Conservation (phyloP, 37 sponge, comb jelly and placozoan genomes). For the Tethya wilhelma region DNA sequence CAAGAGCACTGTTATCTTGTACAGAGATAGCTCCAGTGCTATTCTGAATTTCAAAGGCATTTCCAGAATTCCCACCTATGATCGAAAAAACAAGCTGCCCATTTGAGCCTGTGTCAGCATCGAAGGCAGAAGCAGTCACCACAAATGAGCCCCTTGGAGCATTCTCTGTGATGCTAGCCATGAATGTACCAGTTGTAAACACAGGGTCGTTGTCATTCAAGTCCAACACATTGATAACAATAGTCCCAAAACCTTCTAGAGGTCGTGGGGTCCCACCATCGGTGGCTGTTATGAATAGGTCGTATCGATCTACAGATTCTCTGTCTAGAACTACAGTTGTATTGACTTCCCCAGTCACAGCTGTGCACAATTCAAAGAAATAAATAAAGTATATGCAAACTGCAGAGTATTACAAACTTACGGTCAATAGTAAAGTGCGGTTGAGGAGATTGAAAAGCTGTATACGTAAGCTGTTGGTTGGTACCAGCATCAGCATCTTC, state of each 20-base stretch:
- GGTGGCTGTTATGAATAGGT: slow-evolving; percentile 30
- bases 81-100: slow-evolving; percentile 46
- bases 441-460: background rate
- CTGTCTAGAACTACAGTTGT: slow-evolving; percentile 22
- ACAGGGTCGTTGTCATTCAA: slow-evolving; percentile 74
- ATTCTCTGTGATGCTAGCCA: slow-evolving; percentile 18
- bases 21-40: slow-evolving; percentile 10
- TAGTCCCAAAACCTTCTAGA: background rate
- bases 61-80: slow-evolving; percentile 5
- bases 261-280: slow-evolving; percentile 57
- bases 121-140: slow-evolving; percentile 11
- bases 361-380: no score
- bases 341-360: slow-evolving; percentile 26
- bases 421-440: slow-evolving; percentile 25
- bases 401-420: slow-evolving; percentile 29
- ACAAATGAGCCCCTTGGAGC: background rate
- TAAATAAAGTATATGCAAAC: no score
- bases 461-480: slow-evolving; percentile 20
- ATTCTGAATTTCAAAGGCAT: slow-evolving; percentile 22
- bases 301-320: slow-evolving; percentile 17
- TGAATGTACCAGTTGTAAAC: slow-evolving; percentile 7
- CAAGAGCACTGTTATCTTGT: background rate
- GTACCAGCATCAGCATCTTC: slow-evolving; percentile 38
- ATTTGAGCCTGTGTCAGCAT: slow-evolving; percentile 67
- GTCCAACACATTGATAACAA: slow-evolving; percentile 41